phyloP scores from a whole-genome alignment of 1,140 invertebrate species.

The Eriocheir sinensis region DNA sequence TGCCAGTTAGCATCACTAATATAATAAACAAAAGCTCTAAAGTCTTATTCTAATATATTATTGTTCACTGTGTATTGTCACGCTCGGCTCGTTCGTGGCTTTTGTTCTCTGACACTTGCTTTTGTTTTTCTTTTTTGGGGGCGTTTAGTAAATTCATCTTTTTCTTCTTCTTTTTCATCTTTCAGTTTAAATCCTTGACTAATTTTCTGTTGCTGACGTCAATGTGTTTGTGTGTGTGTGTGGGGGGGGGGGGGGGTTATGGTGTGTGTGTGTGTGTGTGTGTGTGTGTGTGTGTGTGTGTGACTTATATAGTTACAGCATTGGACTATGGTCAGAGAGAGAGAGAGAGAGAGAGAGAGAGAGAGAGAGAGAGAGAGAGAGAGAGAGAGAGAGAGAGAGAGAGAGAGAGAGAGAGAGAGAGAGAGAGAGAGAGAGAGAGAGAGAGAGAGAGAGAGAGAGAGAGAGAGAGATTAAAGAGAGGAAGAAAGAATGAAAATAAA shows the following conservation, averaged over 20 bases:
- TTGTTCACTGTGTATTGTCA: too few species aligned
- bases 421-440: background rate
- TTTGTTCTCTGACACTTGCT: too few species aligned
- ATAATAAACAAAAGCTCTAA: too few species aligned
- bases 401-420: background rate
- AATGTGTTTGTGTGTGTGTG: too few species aligned
- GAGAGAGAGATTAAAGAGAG: background rate
- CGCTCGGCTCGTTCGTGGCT: too few species aligned
- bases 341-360: conserved; percentile 14
- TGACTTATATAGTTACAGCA: background rate
- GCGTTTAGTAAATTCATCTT: too few species aligned
- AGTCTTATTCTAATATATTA: too few species aligned
- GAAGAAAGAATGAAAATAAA: background rate
- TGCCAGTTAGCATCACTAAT: background rate
- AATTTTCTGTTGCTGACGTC: background rate
- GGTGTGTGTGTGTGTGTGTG: background rate
- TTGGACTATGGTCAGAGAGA: background rate
- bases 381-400: conserved; percentile 40
- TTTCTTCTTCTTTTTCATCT: too few species aligned
- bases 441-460: background rate
- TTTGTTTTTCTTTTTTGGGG: too few species aligned
- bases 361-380: background rate
- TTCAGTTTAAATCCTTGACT: too few species aligned
- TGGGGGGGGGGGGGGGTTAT: too few species aligned
- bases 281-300: background rate